Evolutionary conservation across 2,888 invertebrate genomes (phyloP), one percentile per base, ranked within the genome.

Genomic region (Protodeltote pygarga): DNA sequence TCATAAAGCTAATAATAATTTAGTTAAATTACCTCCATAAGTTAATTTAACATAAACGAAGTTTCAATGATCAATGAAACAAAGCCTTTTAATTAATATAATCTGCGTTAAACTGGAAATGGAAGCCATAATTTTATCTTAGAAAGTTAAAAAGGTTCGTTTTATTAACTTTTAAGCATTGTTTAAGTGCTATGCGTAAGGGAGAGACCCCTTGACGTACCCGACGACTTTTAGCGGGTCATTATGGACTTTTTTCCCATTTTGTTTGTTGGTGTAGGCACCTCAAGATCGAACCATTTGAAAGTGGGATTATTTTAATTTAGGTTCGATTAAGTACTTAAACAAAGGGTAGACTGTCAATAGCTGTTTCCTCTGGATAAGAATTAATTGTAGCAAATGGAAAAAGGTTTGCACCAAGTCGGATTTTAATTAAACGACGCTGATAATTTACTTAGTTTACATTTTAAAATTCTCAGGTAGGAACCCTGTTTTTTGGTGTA

Each of bases 141-240:
- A 74, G 69, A 76, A 80, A 79, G 63, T 81, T 73, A 87, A 87
- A 86, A 87, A 85, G 80, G 83, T 81, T 83, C 77, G 77, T 81
- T 89, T 90, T 86, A 89, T 88, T 87, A 86, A 83, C 82, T 77
- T 77, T 83, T 85, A 84, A 89, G 87, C 78, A 87, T 85, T 89
- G 88, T 89, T 88, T 87, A 86, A 87, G 86, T 83, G 86, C 85
- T 81, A 66, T 78, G 75, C 79, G 71, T 54, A 65, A 69, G 82
- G 88, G 87, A 81, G 78, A 77, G 68, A 65, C 74, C 87, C 87
- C 83, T 79, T 73, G 53, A 58, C 69, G 35, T 70, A 73, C 70
- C 71, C 63, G 75, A 62, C 75, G 81, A 84, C 80, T 86, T 88
- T 87, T 87, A 82, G 83, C 79, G 79, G 75, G 73, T 83, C 87